Evolutionary conservation across 2,797 vertebrate genomes (phyloP).

Genomic region (Onychomys arenicola): DNA sequence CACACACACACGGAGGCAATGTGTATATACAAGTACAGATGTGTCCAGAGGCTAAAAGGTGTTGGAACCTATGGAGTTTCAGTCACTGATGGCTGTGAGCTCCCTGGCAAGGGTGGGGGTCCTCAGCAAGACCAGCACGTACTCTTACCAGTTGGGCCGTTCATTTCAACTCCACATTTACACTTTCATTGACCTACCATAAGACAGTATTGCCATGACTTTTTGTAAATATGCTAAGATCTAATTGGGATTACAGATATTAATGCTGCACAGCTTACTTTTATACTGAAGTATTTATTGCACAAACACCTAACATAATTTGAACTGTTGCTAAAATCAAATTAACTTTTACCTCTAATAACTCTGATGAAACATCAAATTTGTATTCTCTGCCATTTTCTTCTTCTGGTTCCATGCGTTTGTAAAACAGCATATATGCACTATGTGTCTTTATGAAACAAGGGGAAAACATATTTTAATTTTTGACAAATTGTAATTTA

Average conservation of each 20-base stretch:
- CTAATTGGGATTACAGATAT: neutral
- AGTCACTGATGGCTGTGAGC: neutral
- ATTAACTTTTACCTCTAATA: conserved; percentile 89
- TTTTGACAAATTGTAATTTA: conserved; percentile 64
- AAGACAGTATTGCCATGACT: neutral
- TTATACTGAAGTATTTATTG: neutral
- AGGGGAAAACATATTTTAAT: conserved; percentile 79
- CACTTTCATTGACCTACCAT: neutral
- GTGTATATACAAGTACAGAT: neutral
- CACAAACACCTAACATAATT: conserved; percentile 48
- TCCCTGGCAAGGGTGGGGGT: too few species aligned
- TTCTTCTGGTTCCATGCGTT: conserved; percentile 97
- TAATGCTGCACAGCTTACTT: neutral
- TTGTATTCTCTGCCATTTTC: conserved; percentile 96
- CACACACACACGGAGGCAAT: neutral
- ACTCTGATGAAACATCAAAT: conserved; percentile 97
- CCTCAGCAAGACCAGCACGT: neutral
- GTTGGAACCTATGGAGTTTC: neutral
- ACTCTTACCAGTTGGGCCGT: too few species aligned
- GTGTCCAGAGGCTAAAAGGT: too few species aligned
- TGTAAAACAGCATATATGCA: conserved; percentile 99
- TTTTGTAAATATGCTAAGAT: neutral
- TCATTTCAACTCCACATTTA: neutral
- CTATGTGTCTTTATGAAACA: conserved; percentile 94
- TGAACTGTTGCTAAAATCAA: conserved; percentile 75